Percentiles rank a stretch among this genome's conserved stretches.
Evolutionary conservation across 37 sponge, comb jelly and placozoan species (phyloP).

Genomic region (Dysidea cf. avara): DNA sequence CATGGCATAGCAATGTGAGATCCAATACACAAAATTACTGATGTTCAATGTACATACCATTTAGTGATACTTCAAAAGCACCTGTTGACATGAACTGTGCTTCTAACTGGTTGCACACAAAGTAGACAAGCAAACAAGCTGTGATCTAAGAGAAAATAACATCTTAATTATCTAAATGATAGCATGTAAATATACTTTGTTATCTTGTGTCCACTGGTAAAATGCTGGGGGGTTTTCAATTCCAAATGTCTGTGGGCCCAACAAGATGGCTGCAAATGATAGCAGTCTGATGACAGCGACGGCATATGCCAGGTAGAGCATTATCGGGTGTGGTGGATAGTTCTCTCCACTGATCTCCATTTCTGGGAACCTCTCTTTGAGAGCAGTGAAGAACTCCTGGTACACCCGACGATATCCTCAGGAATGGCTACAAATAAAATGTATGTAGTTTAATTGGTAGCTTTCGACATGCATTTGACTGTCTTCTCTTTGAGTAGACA

Average conservation of each 20-base stretch:
- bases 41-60: constrained; percentile 58
- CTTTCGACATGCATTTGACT: not conserved
- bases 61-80: constrained; percentile 88
- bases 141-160: constrained; percentile 63
- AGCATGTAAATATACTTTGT: constrained; percentile 52
- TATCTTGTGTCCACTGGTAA: constrained; percentile 77
- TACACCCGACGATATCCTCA: constrained; percentile 93
- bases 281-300: constrained; percentile 46
- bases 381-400: constrained; percentile 73
- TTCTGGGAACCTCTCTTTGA: constrained; percentile 70
- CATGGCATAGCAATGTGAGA: too few species aligned
- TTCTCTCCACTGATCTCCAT: constrained; percentile 68
- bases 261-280: constrained; percentile 31
- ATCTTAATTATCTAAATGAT: not conserved
- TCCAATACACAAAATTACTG: too few species aligned
- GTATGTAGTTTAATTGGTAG: not conserved
- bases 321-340: constrained; percentile 76
- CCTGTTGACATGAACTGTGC: constrained; percentile 78
- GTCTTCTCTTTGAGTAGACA: constrained; percentile 14
- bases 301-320: constrained; percentile 36
- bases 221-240: constrained; percentile 56
- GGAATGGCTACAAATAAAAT: constrained; percentile 48
- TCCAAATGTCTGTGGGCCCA: constrained; percentile 51
- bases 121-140: constrained; percentile 58
- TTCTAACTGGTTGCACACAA: constrained; percentile 81